A percentile compares a stretch with the other conserved stretches of the same genome.
phyloP scores from a whole-genome alignment of 2,113 vertebrate genomes.

The Noctilio leporinus region DNA sequence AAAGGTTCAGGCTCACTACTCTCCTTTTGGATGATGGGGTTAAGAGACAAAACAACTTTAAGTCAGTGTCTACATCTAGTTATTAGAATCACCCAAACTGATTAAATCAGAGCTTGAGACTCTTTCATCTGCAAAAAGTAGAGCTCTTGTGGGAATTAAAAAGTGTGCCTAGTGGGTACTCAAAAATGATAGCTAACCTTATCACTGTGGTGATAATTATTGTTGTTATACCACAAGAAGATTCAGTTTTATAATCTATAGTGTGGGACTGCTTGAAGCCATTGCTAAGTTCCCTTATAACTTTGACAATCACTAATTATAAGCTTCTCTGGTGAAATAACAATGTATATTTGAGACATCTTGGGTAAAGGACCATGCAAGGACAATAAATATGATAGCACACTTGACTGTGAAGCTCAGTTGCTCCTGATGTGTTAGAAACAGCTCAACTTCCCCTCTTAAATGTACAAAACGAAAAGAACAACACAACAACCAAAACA shows the following conservation, averaged over 20 bases:
- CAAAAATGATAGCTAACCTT: not conserved
- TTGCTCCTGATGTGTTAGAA: not conserved
- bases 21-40: not conserved
- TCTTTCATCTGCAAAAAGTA: not conserved
- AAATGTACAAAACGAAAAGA: not conserved
- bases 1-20: not conserved
- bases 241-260: not conserved
- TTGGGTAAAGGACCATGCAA: too few relatives aligned
- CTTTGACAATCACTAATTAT: not conserved
- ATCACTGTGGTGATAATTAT: not conserved
- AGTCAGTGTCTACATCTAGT: not conserved
- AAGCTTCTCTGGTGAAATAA: not conserved
- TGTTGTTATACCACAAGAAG: not conserved
- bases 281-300: not conserved
- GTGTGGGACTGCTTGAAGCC: not conserved
- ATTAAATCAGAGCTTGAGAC: not conserved
- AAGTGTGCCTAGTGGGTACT: not conserved
- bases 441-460: not conserved
- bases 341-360: not conserved
- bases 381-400: too few relatives aligned
- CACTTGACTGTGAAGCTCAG: not conserved
- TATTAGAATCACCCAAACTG: not conserved
- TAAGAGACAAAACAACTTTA: not conserved
- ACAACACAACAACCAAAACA: not conserved
- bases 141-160: not conserved